Percentiles rank a stretch among this genome's conserved stretches.
Conservation (phyloP, 2,797 vertebrate species). For the Fistularia commersonii region DNA sequence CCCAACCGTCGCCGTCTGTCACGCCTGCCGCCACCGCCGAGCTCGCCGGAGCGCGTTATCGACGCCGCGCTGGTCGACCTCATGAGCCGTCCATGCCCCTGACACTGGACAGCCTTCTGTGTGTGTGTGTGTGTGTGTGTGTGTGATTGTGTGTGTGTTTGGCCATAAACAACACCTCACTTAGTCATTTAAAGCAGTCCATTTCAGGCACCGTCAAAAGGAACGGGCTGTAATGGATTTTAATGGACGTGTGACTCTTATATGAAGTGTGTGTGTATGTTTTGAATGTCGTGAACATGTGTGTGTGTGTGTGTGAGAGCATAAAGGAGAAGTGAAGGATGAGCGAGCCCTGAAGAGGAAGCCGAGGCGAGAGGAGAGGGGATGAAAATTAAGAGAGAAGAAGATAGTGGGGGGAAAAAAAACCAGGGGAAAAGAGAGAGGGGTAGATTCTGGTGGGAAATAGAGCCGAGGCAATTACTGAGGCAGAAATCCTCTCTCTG, state of each 20-base stretch:
- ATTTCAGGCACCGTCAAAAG: slow-evolving; percentile 12
- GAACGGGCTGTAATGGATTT: slow-evolving; percentile 35
- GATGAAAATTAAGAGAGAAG: slow-evolving; percentile 47
- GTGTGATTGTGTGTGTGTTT: no score
- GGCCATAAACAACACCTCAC: slow-evolving; percentile 19
- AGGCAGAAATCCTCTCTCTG: slow-evolving; percentile 70
- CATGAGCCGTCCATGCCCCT: no score
- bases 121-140: no score
- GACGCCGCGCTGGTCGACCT: no score
- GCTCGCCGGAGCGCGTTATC: slow-evolving; percentile 18
- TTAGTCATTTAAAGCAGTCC: slow-evolving; percentile 15
- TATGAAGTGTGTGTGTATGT: background rate
- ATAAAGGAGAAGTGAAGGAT: slow-evolving; percentile 26
- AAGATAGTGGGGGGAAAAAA: slow-evolving; percentile 6
- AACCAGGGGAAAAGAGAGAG: slow-evolving; percentile 5
- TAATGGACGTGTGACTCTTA: slow-evolving; percentile 31
- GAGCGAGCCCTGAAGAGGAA: slow-evolving; percentile 27
- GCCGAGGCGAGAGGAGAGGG: slow-evolving; percentile 35
- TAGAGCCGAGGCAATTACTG: slow-evolving; percentile 70
- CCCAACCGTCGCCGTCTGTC: slow-evolving; percentile 34
- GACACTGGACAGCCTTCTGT: no score
- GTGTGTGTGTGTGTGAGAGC: slow-evolving; percentile 30
- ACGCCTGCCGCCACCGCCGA: slow-evolving; percentile 13
- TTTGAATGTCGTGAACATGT: slow-evolving; percentile 51
- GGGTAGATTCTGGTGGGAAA: slow-evolving; percentile 29